A percentile compares a stretch with the other conserved stretches of the same genome.
Evolutionary conservation across 1,140 invertebrate species (phyloP).

Genomic region (Drosophila baimaii): DNA sequence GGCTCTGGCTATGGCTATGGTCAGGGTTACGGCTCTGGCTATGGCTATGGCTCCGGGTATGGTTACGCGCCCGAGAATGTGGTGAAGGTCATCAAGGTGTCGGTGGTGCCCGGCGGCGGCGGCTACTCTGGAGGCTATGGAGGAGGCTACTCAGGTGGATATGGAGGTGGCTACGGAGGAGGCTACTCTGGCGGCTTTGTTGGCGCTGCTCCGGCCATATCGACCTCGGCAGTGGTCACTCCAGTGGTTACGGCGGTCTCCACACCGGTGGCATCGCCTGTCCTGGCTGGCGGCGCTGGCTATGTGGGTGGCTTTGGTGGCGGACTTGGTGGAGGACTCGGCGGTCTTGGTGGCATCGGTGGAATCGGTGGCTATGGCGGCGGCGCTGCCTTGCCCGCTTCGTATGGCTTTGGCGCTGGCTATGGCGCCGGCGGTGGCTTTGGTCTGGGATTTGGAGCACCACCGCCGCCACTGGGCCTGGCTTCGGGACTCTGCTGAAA

Average conservation of each 20-base stretch:
- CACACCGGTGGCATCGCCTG: slow-evolving; percentile 58
- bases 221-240: slow-evolving; percentile 71
- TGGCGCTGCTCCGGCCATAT: slow-evolving; percentile 68
- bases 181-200: slow-evolving; percentile 56
- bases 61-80: slow-evolving; percentile 69
- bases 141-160: slow-evolving; percentile 32
- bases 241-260: slow-evolving; percentile 70
- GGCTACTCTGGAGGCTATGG: slow-evolving; percentile 29
- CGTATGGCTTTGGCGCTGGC: slow-evolving; percentile 32
- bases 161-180: slow-evolving; percentile 45
- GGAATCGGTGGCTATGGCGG: slow-evolving; percentile 37
- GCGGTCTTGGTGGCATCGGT: slow-evolving; percentile 18
- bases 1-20: slow-evolving; percentile 45
- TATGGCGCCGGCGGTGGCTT: slow-evolving; percentile 67
- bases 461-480: slow-evolving; percentile 47
- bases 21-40: slow-evolving; percentile 38
- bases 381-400: slow-evolving; percentile 9
- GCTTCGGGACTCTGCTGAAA: slow-evolving; percentile 40
- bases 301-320: slow-evolving; percentile 45
- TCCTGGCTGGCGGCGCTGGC: slow-evolving; percentile 52
- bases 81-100: slow-evolving; percentile 76
- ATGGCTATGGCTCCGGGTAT: slow-evolving; percentile 48
- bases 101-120: slow-evolving; percentile 54
- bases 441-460: slow-evolving; percentile 60
- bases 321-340: slow-evolving; percentile 42